A percentile compares a stretch with the other conserved stretches of the same genome.
Evolutionary conservation across 1,140 invertebrate species (phyloP).

Genomic region (Drosophila mauritiana): DNA sequence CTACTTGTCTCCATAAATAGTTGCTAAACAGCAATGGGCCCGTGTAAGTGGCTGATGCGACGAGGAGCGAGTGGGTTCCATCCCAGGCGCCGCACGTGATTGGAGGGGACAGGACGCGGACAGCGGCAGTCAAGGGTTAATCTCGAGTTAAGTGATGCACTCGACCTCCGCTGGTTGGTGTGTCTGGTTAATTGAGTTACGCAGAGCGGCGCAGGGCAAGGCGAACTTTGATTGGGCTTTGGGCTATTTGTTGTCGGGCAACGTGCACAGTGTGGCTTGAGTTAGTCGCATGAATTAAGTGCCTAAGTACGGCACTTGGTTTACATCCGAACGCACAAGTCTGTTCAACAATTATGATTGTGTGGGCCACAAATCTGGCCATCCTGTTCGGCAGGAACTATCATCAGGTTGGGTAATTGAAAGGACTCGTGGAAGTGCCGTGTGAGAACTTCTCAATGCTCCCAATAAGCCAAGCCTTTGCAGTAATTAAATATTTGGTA

Average conservation of each 20-base stretch:
- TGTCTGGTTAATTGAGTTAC: slow-evolving; percentile 59
- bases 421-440: no score
- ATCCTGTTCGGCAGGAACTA: neutral
- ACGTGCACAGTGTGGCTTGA: neutral
- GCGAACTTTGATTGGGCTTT: slow-evolving; percentile 3
- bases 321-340: neutral
- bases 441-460: no score
- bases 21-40: slow-evolving; percentile 43
- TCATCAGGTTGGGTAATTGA: neutral
- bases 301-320: neutral
- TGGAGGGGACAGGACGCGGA: neutral
- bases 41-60: slow-evolving; percentile 30
- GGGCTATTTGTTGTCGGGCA: neutral
- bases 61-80: slow-evolving; percentile 1
- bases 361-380: neutral
- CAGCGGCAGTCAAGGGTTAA: slow-evolving; percentile 33
- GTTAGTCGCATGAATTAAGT: slow-evolving; percentile 21
- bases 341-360: slow-evolving; percentile 4
- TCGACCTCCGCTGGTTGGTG: slow-evolving; percentile 27
- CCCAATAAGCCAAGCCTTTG: no score
- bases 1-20: slow-evolving; percentile 54
- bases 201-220: slow-evolving; percentile 8
- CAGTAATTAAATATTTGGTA: no score
- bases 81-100: neutral
- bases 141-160: slow-evolving; percentile 34